Evolutionary conservation across 2,113 vertebrate genomes (phyloP).

Genomic region (Actenoides lindsayi): DNA sequence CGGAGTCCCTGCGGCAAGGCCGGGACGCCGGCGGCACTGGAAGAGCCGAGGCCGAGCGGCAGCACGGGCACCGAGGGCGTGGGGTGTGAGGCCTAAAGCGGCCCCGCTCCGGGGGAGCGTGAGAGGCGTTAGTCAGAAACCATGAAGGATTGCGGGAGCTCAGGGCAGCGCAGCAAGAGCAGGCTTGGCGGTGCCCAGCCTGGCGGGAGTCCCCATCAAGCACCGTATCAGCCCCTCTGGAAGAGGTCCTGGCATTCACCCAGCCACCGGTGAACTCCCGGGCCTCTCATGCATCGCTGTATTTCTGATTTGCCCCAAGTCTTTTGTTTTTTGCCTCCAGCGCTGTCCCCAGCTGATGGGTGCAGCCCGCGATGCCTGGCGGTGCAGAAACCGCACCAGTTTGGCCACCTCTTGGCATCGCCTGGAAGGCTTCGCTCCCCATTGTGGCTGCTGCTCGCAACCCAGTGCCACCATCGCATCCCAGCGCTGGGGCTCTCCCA

Average conservation of each 20-base stretch:
- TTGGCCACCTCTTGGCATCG: background rate
- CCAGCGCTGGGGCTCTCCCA: background rate
- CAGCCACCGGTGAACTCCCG: background rate
- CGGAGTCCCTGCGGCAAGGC: background rate
- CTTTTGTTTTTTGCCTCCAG: background rate
- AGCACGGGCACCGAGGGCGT: background rate
- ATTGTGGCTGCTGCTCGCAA: background rate
- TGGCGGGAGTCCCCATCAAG: background rate
- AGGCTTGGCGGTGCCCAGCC: background rate
- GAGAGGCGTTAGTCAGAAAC: background rate
- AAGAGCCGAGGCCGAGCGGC: background rate
- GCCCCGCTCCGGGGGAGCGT: background rate
- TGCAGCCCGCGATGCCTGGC: accelerated
- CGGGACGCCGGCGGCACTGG: background rate
- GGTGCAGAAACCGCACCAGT: background rate
- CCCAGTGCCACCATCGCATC: background rate
- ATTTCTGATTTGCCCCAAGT: background rate
- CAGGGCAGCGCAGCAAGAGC: background rate
- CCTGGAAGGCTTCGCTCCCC: background rate
- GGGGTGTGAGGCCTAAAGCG: background rate
- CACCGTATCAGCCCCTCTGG: background rate
- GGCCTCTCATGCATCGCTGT: background rate
- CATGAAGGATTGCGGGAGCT: background rate
- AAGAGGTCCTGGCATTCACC: background rate
- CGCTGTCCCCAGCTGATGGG: too few species aligned